Evolutionary conservation across 1,140 invertebrate genomes (phyloP).

Genomic region (Saccostrea glomerata): DNA sequence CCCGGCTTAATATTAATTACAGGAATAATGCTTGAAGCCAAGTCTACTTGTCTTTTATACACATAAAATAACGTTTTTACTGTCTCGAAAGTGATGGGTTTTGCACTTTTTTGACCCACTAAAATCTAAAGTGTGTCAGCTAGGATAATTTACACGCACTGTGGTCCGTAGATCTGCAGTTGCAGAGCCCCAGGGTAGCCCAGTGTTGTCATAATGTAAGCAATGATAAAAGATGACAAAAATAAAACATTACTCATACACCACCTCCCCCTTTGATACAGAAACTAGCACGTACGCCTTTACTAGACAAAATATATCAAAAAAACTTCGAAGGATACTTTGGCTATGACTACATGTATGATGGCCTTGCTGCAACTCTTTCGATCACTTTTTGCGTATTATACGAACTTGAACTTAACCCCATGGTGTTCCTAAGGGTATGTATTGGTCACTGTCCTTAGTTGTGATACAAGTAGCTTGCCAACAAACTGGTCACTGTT

Average conservation of each 20-base stretch:
- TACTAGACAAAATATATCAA: background rate
- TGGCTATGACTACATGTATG: background rate
- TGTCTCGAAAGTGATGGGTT: conserved; percentile 11
- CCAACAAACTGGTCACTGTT: conserved; percentile 1
- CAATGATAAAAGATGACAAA: conserved; percentile 24
- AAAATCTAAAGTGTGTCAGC: conserved; percentile 22
- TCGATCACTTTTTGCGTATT: background rate
- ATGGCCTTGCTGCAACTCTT: background rate
- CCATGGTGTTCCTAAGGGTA: background rate
- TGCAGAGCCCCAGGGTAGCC: background rate
- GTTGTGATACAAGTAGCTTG: background rate
- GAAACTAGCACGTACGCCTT: background rate
- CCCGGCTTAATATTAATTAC: conserved; percentile 1
- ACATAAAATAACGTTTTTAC: conserved; percentile 15
- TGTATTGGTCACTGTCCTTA: conserved; percentile 1
- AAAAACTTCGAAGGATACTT: background rate
- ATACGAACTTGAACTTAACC: background rate
- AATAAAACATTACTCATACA: conserved; percentile 18
- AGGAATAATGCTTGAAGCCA: background rate
- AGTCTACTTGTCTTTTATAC: background rate
- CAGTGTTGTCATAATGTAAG: background rate
- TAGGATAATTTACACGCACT: background rate
- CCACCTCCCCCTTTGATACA: background rate
- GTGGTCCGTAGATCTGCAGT: conserved; percentile 3
- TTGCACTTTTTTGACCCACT: conserved; percentile 13